Base-by-base conservation (phyloP, 2,888 invertebrate genomes). In the Drosophila hawaiiensis region DNA sequence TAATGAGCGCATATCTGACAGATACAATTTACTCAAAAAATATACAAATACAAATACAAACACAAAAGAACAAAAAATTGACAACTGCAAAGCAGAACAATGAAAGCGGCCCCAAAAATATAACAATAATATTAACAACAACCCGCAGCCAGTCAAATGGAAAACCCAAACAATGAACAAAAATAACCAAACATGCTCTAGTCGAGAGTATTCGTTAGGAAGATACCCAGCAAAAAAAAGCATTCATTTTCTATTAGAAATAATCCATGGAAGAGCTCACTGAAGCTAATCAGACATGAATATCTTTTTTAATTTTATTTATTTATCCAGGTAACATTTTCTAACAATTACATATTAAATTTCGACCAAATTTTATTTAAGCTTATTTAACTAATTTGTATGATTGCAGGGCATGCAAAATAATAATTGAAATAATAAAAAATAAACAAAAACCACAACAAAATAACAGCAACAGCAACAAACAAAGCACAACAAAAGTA, bases 1-100 rank as follows among this genome's bases (percentile, higher is more conserved):
- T 91, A 91, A 91, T 91, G 90, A 91, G 86, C 82, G 77, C 78
- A 47, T 82, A 84, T 90, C 82, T 83, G 91, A 91, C 91, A 91
- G 82, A 76, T 86, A 84, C 84, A 83, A 91, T 89, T 91, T 80
- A 89, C 88, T 22, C 22, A 47, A 47, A 1, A 22, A 3, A n/a
- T 12, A 43, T 14, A 43, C 14, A 43, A 22, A 22, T 22, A 16
- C 4, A 47, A 47, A 47, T 47, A 16, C 22, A 47, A 47, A 47
- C 25, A 16, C 22, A 25, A 19, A 16, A 4, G 7, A 47, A 9
- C 22, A 41, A 37, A 82, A 87, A 76, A 76, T 85, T 82, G 81
- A 87, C 89, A 89, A 73, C 68, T 68, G 63, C 70, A 75, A 81
- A 62, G 67, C 60, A 69, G 60, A 66, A 64, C 69, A 82, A 70